Percentiles rank a stretch among this genome's conserved stretches.
phyloP scores from a whole-genome alignment of 1,140 invertebrate species.

The Apis laboriosa region DNA sequence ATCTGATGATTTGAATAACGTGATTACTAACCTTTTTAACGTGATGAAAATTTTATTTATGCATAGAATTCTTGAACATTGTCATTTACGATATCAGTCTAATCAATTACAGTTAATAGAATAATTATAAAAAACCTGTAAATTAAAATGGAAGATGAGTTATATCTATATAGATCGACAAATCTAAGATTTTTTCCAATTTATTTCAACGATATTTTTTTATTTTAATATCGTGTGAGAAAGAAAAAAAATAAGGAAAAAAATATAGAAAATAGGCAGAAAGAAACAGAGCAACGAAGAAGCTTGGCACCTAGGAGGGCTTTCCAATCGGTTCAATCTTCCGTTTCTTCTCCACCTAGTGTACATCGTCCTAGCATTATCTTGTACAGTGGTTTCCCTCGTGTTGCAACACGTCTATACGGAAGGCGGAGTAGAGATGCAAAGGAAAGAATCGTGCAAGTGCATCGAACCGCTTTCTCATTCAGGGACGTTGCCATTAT shows the following conservation, averaged over 20 bases:
- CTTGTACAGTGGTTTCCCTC: slow-evolving; percentile 47
- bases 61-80: no score
- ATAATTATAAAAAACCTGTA: no score
- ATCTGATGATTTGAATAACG: no score
- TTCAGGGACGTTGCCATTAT: slow-evolving; percentile 50
- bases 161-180: no score
- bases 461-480: slow-evolving; percentile 62
- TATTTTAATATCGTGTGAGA: not conserved
- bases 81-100: no score
- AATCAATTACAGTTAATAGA: no score
- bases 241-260: not conserved
- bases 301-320: slow-evolving; percentile 61
- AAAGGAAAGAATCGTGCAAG: slow-evolving; percentile 32
- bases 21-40: no score
- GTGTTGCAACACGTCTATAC: slow-evolving; percentile 43
- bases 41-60: no score
- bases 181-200: no score
- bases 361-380: slow-evolving; percentile 54
- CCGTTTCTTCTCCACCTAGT: slow-evolving; percentile 24
- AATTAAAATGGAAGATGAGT: no score
- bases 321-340: slow-evolving; percentile 53
- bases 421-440: not conserved
- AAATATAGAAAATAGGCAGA: not conserved
- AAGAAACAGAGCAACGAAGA: slow-evolving; percentile 37
- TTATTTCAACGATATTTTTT: not conserved